phyloP scores from a whole-genome alignment of 2,888 invertebrate genomes.

The Hipparchia semele region DNA sequence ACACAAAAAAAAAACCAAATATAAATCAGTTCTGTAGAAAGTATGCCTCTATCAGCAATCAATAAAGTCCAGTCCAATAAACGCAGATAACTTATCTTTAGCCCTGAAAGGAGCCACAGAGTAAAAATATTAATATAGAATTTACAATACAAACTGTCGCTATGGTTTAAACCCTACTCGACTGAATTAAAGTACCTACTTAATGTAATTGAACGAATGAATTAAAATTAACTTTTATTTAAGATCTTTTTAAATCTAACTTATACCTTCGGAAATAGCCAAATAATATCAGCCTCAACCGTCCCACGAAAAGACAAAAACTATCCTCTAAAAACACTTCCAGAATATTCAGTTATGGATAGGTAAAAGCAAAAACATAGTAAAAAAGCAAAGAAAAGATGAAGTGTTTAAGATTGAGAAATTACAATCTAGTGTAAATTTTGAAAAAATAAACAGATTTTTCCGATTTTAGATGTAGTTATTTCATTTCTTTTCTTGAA shows the following conservation, averaged over 20 bases:
- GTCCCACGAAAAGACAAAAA: no score
- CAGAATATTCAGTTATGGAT: no score
- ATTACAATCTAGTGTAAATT: no score
- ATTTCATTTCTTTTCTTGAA: background rate
- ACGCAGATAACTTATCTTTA: conserved; percentile 53
- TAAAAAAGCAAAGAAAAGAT: no score
- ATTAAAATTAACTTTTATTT: background rate
- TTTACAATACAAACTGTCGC: background rate
- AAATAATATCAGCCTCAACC: no score
- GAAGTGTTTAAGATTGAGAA: no score
- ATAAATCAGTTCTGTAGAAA: conserved; percentile 72
- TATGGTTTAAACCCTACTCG: background rate
- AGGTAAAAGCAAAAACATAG: no score
- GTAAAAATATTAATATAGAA: conserved; percentile 24
- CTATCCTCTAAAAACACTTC: no score
- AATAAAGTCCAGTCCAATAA: conserved; percentile 73
- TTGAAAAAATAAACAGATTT: background rate
- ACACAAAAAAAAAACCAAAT: conserved; percentile 44
- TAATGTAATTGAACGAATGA: background rate
- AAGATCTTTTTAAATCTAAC: background rate
- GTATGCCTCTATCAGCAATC: conserved; percentile 68
- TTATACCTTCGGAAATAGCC: background rate
- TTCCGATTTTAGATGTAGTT: background rate
- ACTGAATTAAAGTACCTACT: background rate
- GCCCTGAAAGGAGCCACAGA: conserved; percentile 61